Evolutionary conservation across 1,140 invertebrate species (phyloP), one percentile per base, ranked within the genome.

Genomic region (Chionoecetes opilio): DNA sequence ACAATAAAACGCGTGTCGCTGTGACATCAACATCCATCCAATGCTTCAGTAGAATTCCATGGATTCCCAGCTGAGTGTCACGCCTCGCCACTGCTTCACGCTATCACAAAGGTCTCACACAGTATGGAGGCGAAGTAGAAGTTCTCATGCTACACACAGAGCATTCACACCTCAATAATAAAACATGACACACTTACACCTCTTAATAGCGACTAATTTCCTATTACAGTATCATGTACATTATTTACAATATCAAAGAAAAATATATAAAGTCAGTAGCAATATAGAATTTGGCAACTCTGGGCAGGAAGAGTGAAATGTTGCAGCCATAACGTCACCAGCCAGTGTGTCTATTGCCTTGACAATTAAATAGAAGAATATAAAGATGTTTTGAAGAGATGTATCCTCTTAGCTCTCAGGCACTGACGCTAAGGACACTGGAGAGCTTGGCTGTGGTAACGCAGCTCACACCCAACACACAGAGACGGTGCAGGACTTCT

Each of bases 231-330:
- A 87, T 85, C 92, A 95, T 92, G 41, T 94, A 95, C 91, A 95
- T 11, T 95, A 95, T 95, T 75, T 95, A 95, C 94, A 95, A 41
- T 82, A 85, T 75, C 87, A 92, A 75, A 92, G 53, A 53, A 87
- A 92, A 35, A 95, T 38, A 91, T 53, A 93, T 46, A 89, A 91
- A 95, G 94, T 82, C 89, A 91, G 41, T 92, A 92, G 92, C 90
- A 95, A 91, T 95, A 92, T 95, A 95, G 91, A 95, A 75, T 95
- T 95, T 95, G 94, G 94, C 94, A 95, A 92, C 94, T 94, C 53
- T 91, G 94, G 94, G 75, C 82, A 85, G 91, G 82, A 92, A 92
- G 84, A 84, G 82, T 91, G 63, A 95, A 92, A 93, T 85, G 86
- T 90, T 41, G 31, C 86, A 85, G 82, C 84, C 26, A 92, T 38